Evolutionary conservation across 2,797 vertebrate genomes (phyloP), one percentile per base, ranked within the genome.

Genomic region (Pseudomugil gertrudae): DNA sequence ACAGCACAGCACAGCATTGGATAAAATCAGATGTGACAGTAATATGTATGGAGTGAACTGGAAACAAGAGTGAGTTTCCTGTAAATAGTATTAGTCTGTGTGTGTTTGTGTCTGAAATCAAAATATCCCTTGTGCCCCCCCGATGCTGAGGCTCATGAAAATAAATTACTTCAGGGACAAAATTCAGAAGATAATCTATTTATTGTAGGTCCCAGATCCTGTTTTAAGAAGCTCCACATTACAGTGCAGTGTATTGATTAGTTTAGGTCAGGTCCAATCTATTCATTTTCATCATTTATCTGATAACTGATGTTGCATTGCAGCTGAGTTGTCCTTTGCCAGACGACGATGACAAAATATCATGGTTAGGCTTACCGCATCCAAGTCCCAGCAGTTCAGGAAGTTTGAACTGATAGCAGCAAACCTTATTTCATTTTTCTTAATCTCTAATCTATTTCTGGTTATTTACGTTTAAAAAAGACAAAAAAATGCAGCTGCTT

Each of bases 11-110:
- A 66, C 21, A 48, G 57, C 52, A 10, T 50, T 52, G 65, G 56
- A 73, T 56, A 15, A 57, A 79, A 86, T 90, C 66, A 59, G 51
- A 82, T 52, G 56, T 73, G 81, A 84, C 81, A 84, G 72, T 83
- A 80, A 89, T 77, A 69, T 58, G 68, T 65, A 73, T 30, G 67
- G 57, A 76, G 59, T 77, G 66, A 79, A 57, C 43, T 72, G 65
- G 45, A 66, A 85, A 81, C 57, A 72, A 84, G 67, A 89, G 54
- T 63, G 60, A 35, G 64, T 63, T 72, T 82, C 73, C 74, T 65
- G 67, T 78, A 84, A 87, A 86, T 66, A 36, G 60, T 57, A 85
- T 84, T 81, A 83, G 61, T 38, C 9, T 21, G 43, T 50, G 23
- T 30, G 38, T 40, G 14, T 40, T 17, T 60, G 21, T 29, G 38